phyloP scores from a whole-genome alignment of 2,888 invertebrate genomes.

The Cephus runcator region DNA sequence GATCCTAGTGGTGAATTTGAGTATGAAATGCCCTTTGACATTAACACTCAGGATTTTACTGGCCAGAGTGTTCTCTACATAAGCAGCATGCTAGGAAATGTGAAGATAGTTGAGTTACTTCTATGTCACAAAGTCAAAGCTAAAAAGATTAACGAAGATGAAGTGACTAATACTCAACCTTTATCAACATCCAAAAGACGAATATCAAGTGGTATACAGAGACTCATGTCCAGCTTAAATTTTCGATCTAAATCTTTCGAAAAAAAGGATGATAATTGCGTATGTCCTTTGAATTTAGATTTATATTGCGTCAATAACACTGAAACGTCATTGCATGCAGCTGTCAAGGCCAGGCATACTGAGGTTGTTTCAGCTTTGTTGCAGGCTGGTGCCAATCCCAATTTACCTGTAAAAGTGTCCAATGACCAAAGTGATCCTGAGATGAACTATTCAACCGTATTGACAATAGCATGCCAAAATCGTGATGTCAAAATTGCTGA shows the following conservation, averaged over 20 bases:
- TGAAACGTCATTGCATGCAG: conserved; percentile 87
- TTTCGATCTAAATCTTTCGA: conserved; percentile 69
- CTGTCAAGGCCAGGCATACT: conserved; percentile 80
- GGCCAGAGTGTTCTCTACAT: conserved; percentile 93
- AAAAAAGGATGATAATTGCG: conserved; percentile 66
- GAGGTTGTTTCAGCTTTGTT: conserved; percentile 78
- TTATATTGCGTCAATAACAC: conserved; percentile 78
- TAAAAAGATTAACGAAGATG: conserved; percentile 67
- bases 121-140: conserved; percentile 78
- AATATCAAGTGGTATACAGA: conserved; percentile 89
- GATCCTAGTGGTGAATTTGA: conserved; percentile 81
- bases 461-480: conserved; percentile 78
- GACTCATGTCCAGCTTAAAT: conserved; percentile 85
- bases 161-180: conserved; percentile 52
- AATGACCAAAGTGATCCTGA: conserved; percentile 66
- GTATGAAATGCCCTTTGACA: conserved; percentile 90
- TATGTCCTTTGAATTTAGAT: conserved; percentile 80
- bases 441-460: conserved; percentile 68
- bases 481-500: conserved; percentile 80
- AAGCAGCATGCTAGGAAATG: conserved; percentile 86
- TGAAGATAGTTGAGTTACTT: conserved; percentile 80
- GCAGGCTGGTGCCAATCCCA: conserved; percentile 84
- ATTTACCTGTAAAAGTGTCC: conserved; percentile 73
- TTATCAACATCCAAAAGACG: conserved; percentile 69
- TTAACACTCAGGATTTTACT: conserved; percentile 89